phyloP scores from a whole-genome alignment of 2,797 vertebrate species.

The Rhodeus uyekii region DNA sequence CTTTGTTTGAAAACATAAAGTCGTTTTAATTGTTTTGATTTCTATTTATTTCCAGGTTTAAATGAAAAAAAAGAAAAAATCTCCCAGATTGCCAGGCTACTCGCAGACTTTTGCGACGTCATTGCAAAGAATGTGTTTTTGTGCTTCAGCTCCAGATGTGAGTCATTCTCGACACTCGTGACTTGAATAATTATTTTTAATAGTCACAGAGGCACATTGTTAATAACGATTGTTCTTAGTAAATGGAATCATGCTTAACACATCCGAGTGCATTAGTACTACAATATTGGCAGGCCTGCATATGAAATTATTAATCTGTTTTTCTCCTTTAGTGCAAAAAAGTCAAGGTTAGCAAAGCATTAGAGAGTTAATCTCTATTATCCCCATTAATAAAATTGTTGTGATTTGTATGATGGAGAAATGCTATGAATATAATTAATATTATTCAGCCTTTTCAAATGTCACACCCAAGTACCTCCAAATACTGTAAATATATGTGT shows the following conservation, averaged over 20 bases:
- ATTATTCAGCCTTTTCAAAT: not conserved
- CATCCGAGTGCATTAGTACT: not conserved
- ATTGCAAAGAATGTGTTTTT: not conserved
- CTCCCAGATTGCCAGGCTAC: not conserved
- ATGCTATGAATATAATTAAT: too few species aligned
- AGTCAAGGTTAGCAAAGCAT: not conserved
- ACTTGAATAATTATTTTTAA: not conserved
- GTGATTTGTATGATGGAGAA: not conserved
- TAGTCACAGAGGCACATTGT: not conserved
- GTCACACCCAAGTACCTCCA: not conserved
- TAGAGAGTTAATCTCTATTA: not conserved
- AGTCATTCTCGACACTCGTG: not conserved
- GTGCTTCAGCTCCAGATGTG: not conserved
- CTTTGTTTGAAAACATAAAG: not conserved
- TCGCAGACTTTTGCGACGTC: not conserved
- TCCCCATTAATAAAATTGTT: not conserved
- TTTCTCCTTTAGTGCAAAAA: not conserved
- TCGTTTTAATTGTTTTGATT: rapidly evolving
- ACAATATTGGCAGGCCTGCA: not conserved
- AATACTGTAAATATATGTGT: not conserved
- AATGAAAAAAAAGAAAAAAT: not conserved
- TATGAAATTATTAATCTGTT: not conserved
- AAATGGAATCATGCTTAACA: not conserved
- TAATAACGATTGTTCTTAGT: not conserved
- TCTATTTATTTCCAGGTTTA: not conserved